phyloP scores from a whole-genome alignment of 2,888 invertebrate genomes.

The Thyatira batis region DNA sequence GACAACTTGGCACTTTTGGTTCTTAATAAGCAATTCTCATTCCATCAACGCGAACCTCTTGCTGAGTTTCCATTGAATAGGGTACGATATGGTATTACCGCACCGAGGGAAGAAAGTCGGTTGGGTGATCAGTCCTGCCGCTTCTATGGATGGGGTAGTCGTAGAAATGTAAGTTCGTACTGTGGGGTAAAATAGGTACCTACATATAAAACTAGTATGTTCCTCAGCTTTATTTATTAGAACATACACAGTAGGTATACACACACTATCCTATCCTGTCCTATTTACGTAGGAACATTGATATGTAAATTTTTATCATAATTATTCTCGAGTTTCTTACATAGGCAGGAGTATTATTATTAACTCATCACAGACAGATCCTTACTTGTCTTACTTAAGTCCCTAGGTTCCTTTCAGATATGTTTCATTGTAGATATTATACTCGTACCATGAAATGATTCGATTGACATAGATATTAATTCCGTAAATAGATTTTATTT shows the following conservation, averaged over 20 bases:
- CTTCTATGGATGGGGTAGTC: constrained; percentile 68
- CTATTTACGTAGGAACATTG: no score
- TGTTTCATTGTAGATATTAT: constrained; percentile 1
- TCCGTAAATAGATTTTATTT: not conserved
- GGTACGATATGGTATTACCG: constrained; percentile 55
- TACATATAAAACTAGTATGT: not conserved
- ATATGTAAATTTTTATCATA: no score
- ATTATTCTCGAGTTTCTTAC: no score
- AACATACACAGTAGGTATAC: no score
- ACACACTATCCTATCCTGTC: no score
- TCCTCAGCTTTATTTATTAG: no score
- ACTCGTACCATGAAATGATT: no score
- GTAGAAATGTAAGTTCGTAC: constrained; percentile 61
- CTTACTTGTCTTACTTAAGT: no score
- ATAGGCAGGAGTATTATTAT: no score
- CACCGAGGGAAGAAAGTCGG: constrained; percentile 16
- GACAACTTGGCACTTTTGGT: constrained; percentile 65
- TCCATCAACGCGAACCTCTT: constrained; percentile 45
- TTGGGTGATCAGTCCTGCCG: constrained; percentile 37
- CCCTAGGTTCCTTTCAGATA: no score
- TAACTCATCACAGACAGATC: no score
- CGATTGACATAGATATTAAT: not conserved
- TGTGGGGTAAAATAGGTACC: not conserved
- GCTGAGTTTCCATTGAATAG: constrained; percentile 58
- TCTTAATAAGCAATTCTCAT: constrained; percentile 51